Evolutionary conservation across 1,140 invertebrate genomes (phyloP).

Genomic region (Calliphora vicina): DNA sequence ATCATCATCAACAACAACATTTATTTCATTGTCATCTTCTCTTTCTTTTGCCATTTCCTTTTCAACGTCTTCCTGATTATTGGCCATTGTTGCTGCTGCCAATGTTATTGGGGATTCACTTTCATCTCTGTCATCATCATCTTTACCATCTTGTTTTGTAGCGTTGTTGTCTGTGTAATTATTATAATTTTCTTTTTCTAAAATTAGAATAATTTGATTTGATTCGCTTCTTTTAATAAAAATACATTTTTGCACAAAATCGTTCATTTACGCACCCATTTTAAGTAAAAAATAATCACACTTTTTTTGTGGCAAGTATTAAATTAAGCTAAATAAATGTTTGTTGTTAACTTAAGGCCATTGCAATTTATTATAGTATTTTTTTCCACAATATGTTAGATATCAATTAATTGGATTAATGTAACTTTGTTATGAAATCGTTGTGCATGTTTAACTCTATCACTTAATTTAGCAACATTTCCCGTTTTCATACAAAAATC

Average conservation of each 20-base stretch:
- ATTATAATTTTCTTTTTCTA: conserved; percentile 31
- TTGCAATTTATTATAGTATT: no score
- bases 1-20: background rate
- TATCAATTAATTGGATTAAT: background rate
- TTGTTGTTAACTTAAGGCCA: background rate
- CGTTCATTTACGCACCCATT: conserved; percentile 30
- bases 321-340: background rate
- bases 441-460: background rate
- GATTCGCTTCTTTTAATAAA: background rate
- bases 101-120: background rate
- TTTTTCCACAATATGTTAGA: background rate
- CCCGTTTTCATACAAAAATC: background rate
- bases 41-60: background rate
- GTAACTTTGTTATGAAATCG: background rate
- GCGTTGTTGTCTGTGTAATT: background rate
- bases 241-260: background rate
- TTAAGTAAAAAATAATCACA: background rate
- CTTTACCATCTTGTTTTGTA: conserved; percentile 8
- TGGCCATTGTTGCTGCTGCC: background rate
- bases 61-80: background rate
- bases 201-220: conserved; percentile 35
- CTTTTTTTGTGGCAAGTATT: background rate
- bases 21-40: background rate
- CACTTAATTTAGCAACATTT: background rate
- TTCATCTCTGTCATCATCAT: conserved; percentile 4